phyloP scores from a whole-genome alignment of 2,888 invertebrate genomes.

The Sinopyrophorus schimmeli region DNA sequence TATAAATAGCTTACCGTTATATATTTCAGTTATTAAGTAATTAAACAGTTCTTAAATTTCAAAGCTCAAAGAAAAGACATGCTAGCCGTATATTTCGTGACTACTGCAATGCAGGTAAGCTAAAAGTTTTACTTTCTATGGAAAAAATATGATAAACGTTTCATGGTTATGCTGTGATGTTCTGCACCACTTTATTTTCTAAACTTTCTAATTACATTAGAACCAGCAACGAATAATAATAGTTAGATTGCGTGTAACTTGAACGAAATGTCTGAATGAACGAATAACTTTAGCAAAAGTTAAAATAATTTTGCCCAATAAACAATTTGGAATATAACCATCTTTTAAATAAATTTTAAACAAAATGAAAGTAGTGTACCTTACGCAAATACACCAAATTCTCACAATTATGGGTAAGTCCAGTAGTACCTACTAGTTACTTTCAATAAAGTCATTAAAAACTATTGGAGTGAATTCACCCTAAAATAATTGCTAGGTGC shows the following conservation, averaged over 20 bases:
- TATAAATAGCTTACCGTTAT: too few species aligned
- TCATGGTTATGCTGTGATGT: constrained; percentile 16
- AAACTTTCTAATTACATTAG: constrained; percentile 20
- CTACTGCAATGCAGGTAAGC: constrained; percentile 24
- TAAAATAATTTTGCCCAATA: constrained; percentile 17
- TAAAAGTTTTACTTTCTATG: constrained; percentile 9
- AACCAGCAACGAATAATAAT: constrained; percentile 16
- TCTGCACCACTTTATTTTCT: constrained; percentile 15
- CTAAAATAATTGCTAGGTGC: too few species aligned
- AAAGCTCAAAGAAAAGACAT: too few species aligned
- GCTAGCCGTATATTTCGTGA: constrained; percentile 2
- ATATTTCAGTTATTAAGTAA: too few species aligned
- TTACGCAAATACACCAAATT: too few species aligned
- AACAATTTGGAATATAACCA: constrained; percentile 6
- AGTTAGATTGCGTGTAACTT: constrained; percentile 23
- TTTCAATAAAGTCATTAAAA: too few species aligned
- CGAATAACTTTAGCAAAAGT: constrained; percentile 14
- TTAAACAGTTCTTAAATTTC: too few species aligned
- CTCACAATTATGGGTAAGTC: too few species aligned
- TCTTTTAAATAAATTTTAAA: background rate
- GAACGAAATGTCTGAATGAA: constrained; percentile 11
- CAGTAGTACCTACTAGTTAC: too few species aligned
- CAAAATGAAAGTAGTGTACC: too few species aligned
- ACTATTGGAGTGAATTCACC: too few species aligned
- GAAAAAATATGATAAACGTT: constrained; percentile 17